Conservation (phyloP, 2,888 invertebrate species). For the Lasioglossum villosulum region DNA sequence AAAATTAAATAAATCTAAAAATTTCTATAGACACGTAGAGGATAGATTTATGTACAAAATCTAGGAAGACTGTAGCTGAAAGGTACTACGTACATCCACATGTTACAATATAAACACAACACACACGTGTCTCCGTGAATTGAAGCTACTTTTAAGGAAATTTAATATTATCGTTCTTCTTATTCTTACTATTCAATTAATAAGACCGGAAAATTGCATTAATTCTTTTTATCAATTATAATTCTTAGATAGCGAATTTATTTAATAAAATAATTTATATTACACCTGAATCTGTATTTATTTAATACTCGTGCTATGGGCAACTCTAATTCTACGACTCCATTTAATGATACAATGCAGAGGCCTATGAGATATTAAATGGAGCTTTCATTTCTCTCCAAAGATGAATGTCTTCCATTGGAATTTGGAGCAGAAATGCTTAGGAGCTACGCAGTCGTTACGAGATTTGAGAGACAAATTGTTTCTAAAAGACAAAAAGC, state of each 20-base stretch:
- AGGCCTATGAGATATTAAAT: background rate
- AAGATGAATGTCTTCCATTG: slow-evolving; percentile 46
- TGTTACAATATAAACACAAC: slow-evolving; percentile 64
- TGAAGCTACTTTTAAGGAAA: slow-evolving; percentile 54
- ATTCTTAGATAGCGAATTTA: slow-evolving; percentile 47
- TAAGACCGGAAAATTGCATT: slow-evolving; percentile 59
- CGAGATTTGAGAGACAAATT: slow-evolving; percentile 53
- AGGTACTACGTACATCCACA: slow-evolving; percentile 64
- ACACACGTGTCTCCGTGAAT: slow-evolving; percentile 25
- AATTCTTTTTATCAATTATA: slow-evolving; percentile 56
- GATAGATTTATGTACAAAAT: slow-evolving; percentile 73
- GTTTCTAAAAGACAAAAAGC: slow-evolving; percentile 40
- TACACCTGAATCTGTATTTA: slow-evolving; percentile 38
- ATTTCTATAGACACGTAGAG: slow-evolving; percentile 58
- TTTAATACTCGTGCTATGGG: background rate
- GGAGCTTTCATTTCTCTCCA: background rate
- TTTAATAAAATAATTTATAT: slow-evolving; percentile 60
- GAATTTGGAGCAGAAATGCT: slow-evolving; percentile 26
- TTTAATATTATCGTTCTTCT: slow-evolving; percentile 50
- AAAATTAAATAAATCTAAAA: slow-evolving; percentile 46
- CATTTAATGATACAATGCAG: slow-evolving; percentile 4
- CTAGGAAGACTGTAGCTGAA: slow-evolving; percentile 74
- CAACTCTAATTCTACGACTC: background rate
- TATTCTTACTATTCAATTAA: slow-evolving; percentile 46
- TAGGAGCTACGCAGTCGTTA: slow-evolving; percentile 34